Percentiles rank a stretch among this genome's conserved stretches.
Conservation (phyloP, 2,888 invertebrate species). For the Notodonta dromedarius region DNA sequence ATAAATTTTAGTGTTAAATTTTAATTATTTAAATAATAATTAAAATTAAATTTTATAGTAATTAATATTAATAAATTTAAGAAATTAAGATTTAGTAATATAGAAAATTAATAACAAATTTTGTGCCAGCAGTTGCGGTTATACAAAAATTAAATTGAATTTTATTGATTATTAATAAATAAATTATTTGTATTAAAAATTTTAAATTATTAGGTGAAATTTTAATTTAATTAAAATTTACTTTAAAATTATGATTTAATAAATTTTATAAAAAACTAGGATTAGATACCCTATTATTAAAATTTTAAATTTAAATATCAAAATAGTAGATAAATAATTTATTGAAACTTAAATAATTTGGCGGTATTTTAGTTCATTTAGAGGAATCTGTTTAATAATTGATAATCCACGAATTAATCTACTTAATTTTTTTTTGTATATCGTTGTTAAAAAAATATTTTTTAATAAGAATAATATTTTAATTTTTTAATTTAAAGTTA, state of each 20-base stretch:
- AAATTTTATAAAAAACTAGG: slow-evolving; percentile 84
- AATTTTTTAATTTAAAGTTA: slow-evolving; percentile 70
- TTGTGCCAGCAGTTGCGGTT: slow-evolving; percentile 90
- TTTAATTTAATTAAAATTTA: slow-evolving; percentile 78
- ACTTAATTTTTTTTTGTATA: slow-evolving; percentile 77
- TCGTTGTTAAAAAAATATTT: slow-evolving; percentile 79
- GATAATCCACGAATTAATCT: slow-evolving; percentile 86
- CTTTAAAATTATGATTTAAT: slow-evolving; percentile 60
- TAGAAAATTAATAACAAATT: slow-evolving; percentile 83
- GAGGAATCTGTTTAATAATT: slow-evolving; percentile 88
- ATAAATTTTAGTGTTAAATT: slow-evolving; percentile 76
- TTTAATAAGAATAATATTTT: slow-evolving; percentile 70
- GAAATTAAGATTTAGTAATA: slow-evolving; percentile 86
- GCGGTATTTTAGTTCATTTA: slow-evolving; percentile 88
- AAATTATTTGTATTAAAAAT: slow-evolving; percentile 61
- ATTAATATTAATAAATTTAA: slow-evolving; percentile 83
- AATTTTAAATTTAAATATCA: slow-evolving; percentile 75
- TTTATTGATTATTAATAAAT: slow-evolving; percentile 74
- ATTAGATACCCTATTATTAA: slow-evolving; percentile 89
- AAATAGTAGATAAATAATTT: slow-evolving; percentile 83
- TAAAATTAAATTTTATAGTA: slow-evolving; percentile 54
- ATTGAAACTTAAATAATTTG: slow-evolving; percentile 88
- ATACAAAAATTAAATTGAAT: slow-evolving; percentile 85
- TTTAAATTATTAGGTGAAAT: slow-evolving; percentile 83
- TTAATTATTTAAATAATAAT: slow-evolving; percentile 71